Evolutionary conservation across 2,888 invertebrate species (phyloP), one percentile per base, ranked within the genome.

Genomic region (Stenchaetothrips biformis): DNA sequence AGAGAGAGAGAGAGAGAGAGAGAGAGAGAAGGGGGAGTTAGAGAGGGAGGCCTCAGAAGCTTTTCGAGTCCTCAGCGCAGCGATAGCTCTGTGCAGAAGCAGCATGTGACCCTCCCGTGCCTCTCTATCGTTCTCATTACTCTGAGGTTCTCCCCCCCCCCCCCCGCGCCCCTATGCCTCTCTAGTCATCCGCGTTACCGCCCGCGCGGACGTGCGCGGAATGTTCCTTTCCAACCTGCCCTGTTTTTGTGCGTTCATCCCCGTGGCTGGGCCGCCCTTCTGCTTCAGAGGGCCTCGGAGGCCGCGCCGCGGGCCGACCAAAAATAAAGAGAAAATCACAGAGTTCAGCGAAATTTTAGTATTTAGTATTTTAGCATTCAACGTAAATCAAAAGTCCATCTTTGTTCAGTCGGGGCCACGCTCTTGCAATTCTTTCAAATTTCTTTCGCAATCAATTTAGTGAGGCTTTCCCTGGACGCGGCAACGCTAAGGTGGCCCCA

Each of bases 161-260:
- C 25, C 67, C 67, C 59, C 59, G 59, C 59, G 13, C 13, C 59
- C 13, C 49, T 13, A 6, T 25, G 1, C 67, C 9, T 8, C 67
- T 8, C 67, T 25, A 21, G 11, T 18, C 53, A n/a, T 7, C 67
- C 67, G 53, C 53, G 53, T 16, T 16, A 53, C 53, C 67, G 9
- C n/a, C 67, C 67, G 67, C 21, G 25, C 67, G 67, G 25, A 74
- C 67, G 67, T 74, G 67, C 67, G 25, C 67, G 67, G 67, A 74
- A 74, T 74, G 11, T 74, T 74, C 67, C 67, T 74, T 74, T 74
- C 67, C 67, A 74, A 74, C 25, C 67, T 25, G 67, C 67, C 25
- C 21, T 74, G 21, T 74, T 74, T 74, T 11, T 74, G 67, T 18
- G 59, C 59, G 59, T 59, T 59, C 18, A 18, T 59, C 18, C 59